A percentile compares a stretch with the other conserved stretches of the same genome.
Conservation (phyloP, 53 echinoderm and acorn worm species). For the Actinopyga echinites region DNA sequence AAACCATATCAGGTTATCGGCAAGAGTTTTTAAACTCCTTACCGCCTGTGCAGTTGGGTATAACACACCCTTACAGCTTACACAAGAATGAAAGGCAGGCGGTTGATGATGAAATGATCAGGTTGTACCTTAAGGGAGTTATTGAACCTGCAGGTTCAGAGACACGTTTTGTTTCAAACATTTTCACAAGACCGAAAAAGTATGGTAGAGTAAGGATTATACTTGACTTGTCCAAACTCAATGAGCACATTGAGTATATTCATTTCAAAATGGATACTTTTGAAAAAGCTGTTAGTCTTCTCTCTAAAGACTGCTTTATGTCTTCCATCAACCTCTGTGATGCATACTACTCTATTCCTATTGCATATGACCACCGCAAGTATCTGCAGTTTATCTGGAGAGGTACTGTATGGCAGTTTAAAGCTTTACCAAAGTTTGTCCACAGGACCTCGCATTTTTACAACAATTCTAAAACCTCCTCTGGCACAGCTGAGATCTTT, state of each 20-base stretch:
- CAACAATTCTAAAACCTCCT: slow-evolving; percentile 58
- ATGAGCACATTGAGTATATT: slow-evolving; percentile 44
- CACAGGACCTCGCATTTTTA: slow-evolving; percentile 60
- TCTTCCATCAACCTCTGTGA: slow-evolving; percentile 64
- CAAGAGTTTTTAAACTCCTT: slow-evolving; percentile 13
- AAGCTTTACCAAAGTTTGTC: slow-evolving; percentile 53
- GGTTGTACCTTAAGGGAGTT: neutral
- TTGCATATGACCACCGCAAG: slow-evolving; percentile 35
- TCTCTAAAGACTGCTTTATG: slow-evolving; percentile 44
- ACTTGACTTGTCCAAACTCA: slow-evolving; percentile 46
- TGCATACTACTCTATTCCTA: slow-evolving; percentile 65
- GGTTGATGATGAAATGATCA: slow-evolving; percentile 32
- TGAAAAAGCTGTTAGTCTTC: slow-evolving; percentile 32
- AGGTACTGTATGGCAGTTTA: slow-evolving; percentile 36
- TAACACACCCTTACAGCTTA: slow-evolving; percentile 4
- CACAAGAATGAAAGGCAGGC: neutral
- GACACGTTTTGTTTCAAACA: slow-evolving; percentile 53
- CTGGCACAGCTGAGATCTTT: slow-evolving; percentile 5
- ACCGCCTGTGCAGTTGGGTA: neutral
- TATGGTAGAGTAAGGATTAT: slow-evolving; percentile 40
- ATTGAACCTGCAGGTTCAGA: slow-evolving; percentile 40
- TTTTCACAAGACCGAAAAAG: slow-evolving; percentile 63
- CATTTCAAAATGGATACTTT: slow-evolving; percentile 63
- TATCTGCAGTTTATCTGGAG: slow-evolving; percentile 59
- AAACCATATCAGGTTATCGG: slow-evolving; percentile 29